Percentiles rank a stretch among this genome's conserved stretches.
Evolutionary conservation across 2,797 vertebrate species (phyloP).

Genomic region (Pangasius macronema): DNA sequence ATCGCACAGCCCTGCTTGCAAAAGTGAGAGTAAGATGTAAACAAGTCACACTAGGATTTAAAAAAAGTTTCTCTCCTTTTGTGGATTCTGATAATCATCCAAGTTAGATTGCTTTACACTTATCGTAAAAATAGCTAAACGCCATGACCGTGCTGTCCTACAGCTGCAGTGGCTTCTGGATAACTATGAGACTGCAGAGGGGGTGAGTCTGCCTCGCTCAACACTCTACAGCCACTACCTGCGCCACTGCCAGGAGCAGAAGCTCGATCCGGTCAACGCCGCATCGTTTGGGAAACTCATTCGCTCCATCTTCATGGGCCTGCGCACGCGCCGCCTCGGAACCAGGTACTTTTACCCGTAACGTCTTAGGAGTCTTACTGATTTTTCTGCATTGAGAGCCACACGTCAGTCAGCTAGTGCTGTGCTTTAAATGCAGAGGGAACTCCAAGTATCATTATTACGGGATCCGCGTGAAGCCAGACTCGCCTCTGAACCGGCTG

Average conservation of each 20-base stretch:
- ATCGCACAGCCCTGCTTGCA: not conserved
- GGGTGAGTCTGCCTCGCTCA: constrained; percentile 93
- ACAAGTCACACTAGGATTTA: not conserved
- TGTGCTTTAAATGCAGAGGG: constrained; percentile 74
- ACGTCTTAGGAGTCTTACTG: not conserved
- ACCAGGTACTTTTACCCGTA: constrained; percentile 78
- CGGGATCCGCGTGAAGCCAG: constrained; percentile 94
- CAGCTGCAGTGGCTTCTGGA: constrained; percentile 98
- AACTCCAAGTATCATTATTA: constrained; percentile 99
- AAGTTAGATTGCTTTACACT: not conserved
- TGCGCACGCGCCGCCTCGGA: constrained; percentile 92
- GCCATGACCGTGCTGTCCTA: constrained; percentile 23
- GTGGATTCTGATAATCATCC: not conserved
- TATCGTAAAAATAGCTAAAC: not conserved
- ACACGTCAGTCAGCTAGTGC: too few species aligned
- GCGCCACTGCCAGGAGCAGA: constrained; percentile 97
- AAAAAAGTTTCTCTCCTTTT: not conserved
- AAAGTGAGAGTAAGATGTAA: not conserved
- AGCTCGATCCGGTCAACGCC: constrained; percentile 95
- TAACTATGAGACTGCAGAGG: constrained; percentile 97
- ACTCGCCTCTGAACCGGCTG: constrained; percentile 92
- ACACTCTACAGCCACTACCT: constrained; percentile 98
- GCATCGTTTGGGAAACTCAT: constrained; percentile 98
- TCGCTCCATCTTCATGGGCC: constrained; percentile 98
- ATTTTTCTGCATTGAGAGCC: not conserved